Conservation (phyloP, 2,888 invertebrate genomes). For the Nephrotoma flavescens region DNA sequence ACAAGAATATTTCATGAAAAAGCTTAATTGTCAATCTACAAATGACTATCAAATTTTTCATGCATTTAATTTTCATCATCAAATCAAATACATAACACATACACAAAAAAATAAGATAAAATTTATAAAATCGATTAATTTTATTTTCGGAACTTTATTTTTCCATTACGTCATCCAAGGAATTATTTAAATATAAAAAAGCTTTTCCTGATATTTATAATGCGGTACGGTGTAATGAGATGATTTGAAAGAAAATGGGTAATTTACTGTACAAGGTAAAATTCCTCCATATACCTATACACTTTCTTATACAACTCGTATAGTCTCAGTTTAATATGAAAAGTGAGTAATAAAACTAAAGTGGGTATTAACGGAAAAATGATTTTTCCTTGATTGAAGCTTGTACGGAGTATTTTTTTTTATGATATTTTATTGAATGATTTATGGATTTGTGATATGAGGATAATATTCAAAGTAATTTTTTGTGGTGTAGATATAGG, state of each 20-base stretch:
- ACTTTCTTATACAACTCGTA: neutral
- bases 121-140: neutral
- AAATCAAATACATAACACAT: neutral
- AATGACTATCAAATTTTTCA: neutral
- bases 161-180: neutral
- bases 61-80: neutral
- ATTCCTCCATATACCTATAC: neutral
- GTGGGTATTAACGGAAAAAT: neutral
- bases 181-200: neutral
- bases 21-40: neutral
- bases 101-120: neutral
- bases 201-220: neutral
- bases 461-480: neutral
- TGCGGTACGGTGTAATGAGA: neutral
- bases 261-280: neutral
- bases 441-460: neutral
- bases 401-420: neutral
- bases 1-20: neutral
- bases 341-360: neutral
- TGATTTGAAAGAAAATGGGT: neutral
- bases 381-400: neutral
- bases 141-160: neutral
- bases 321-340: neutral
- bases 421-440: neutral
- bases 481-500: neutral